These are phyloP conservation scores for Lates japonicus DNA, from an alignment of 2,797 vertebrate species.

Conservation along the genomic window DNA sequence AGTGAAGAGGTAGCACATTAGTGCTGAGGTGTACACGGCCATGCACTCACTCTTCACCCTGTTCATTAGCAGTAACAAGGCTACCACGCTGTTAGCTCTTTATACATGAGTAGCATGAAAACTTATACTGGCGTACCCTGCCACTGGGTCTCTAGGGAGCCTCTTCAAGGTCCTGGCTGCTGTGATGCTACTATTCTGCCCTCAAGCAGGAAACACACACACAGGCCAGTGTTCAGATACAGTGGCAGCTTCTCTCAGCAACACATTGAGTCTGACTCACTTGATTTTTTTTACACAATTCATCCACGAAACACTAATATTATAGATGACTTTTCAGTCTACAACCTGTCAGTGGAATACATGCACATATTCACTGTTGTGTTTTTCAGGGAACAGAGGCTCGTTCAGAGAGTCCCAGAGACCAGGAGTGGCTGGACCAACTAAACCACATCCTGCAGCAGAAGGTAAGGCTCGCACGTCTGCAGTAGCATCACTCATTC, in stretches of 20 bases:
- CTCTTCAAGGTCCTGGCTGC: slow-evolving; percentile 69
- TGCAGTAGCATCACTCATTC: slow-evolving; percentile 9
- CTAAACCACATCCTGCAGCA: slow-evolving; percentile 90
- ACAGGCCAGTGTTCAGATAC: slow-evolving; percentile 38
- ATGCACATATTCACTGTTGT: slow-evolving; percentile 48
- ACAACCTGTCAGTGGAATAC: slow-evolving; percentile 11
- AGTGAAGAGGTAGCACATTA: slow-evolving; percentile 65
- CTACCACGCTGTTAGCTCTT: slow-evolving; percentile 63
- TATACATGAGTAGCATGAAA: slow-evolving; percentile 72
- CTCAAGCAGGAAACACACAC: slow-evolving; percentile 56
- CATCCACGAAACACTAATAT: not conserved
- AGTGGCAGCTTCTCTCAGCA: slow-evolving; percentile 36
- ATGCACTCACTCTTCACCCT: slow-evolving; percentile 38
- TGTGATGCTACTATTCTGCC: slow-evolving; percentile 62
- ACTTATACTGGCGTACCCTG: slow-evolving; percentile 56
- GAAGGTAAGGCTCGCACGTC: slow-evolving; percentile 83
- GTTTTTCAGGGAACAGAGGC: slow-evolving; percentile 80
- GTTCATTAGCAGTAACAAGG: slow-evolving; percentile 81
- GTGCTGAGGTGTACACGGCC: slow-evolving; percentile 65
- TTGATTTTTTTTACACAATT: slow-evolving; percentile 6
- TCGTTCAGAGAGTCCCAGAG: slow-evolving; percentile 78
- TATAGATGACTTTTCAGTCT: not conserved
- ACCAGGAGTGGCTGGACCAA: slow-evolving; percentile 90
- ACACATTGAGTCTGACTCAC: slow-evolving; percentile 12
- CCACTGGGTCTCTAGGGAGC: slow-evolving; percentile 66